Percentiles rank a stretch among this genome's conserved stretches.
phyloP scores from a whole-genome alignment of 2,797 vertebrate species.

The Neoniphon sammara region DNA sequence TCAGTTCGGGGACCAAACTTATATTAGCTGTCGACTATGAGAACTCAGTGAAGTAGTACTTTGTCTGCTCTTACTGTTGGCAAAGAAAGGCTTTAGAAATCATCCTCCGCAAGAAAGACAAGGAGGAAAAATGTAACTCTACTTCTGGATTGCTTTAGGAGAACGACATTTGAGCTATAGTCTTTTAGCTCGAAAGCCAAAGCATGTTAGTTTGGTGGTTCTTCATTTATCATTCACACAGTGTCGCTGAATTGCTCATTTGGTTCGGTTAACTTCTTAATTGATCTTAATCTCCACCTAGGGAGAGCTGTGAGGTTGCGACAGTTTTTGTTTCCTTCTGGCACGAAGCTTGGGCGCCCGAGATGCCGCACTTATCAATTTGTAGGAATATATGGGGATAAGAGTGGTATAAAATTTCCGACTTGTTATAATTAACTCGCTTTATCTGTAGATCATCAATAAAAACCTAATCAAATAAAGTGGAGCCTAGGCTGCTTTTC shows the following conservation, averaged over 20 bases:
- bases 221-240: constrained; percentile 61
- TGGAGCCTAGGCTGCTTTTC: constrained; percentile 47
- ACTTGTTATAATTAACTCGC: constrained; percentile 25
- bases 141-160: constrained; percentile 40
- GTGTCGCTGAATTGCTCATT: constrained; percentile 61
- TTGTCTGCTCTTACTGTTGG: constrained; percentile 39
- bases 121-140: not conserved
- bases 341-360: constrained; percentile 31
- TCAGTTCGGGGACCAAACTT: constrained; percentile 73
- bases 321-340: constrained; percentile 47
- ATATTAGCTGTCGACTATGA: constrained; percentile 69
- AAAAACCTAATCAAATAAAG: constrained; percentile 67
- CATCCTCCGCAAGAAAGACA: constrained; percentile 44
- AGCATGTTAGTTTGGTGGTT: constrained; percentile 65
- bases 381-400: constrained; percentile 13
- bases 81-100: constrained; percentile 47
- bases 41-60: constrained; percentile 55
- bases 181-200: constrained; percentile 47
- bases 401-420: not conserved
- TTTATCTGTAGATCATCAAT: constrained; percentile 66
- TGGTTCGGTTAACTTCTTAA: constrained; percentile 60
- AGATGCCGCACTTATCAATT: constrained; percentile 52
- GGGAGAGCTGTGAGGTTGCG: constrained; percentile 62
- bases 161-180: constrained; percentile 36
- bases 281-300: constrained; percentile 70